Evolutionary conservation across 2,797 vertebrate species (phyloP).

Genomic region (Ciconia nigra): DNA sequence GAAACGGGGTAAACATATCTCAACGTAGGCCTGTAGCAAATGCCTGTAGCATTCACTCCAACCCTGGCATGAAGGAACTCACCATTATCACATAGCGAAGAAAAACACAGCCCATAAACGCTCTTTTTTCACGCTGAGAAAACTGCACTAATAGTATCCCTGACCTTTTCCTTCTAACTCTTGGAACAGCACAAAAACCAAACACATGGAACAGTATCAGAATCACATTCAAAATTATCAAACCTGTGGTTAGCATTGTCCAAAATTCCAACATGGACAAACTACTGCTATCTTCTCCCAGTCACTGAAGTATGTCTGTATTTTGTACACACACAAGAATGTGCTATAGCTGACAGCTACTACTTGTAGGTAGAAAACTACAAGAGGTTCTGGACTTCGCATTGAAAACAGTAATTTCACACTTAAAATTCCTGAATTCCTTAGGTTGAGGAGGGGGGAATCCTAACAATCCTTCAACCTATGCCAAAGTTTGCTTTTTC

Average conservation of each 20-base stretch:
- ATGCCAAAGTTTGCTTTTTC: background rate
- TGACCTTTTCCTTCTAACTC: background rate
- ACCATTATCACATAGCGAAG: background rate
- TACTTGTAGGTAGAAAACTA: background rate
- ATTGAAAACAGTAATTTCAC: background rate
- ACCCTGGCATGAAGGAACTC: background rate
- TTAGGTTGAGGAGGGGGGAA: background rate
- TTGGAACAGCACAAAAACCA: background rate
- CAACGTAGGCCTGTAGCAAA: rapidly evolving
- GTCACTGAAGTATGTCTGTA: background rate
- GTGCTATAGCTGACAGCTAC: background rate
- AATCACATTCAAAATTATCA: background rate
- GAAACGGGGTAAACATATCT: background rate
- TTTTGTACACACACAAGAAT: background rate
- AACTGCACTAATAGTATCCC: background rate
- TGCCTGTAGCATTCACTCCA: background rate
- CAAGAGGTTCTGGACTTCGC: background rate
- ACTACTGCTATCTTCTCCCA: background rate
- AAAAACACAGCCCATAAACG: background rate
- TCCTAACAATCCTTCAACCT: background rate
- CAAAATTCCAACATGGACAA: background rate
- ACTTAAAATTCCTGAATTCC: background rate
- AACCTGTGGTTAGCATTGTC: background rate
- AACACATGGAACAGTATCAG: background rate
- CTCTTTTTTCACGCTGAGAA: rapidly evolving